A percentile compares a stretch with the other conserved stretches of the same genome.
phyloP scores from a whole-genome alignment of 1,140 invertebrate genomes.

The Tigriopus japonicus region DNA sequence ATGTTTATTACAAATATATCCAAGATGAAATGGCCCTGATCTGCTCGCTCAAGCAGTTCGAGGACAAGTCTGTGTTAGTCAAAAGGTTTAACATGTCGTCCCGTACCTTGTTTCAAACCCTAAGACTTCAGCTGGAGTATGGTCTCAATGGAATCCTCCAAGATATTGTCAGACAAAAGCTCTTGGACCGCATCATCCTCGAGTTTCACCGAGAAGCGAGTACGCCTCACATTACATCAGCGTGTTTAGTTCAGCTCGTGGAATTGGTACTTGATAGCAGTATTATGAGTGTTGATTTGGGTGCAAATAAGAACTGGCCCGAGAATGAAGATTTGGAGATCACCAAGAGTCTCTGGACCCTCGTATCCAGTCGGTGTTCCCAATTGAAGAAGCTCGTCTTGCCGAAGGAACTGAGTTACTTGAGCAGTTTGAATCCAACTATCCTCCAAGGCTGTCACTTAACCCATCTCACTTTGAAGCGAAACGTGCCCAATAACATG shows the following conservation, averaged over 20 bases:
- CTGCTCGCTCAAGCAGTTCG: not conserved
- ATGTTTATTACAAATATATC: conserved; percentile 3
- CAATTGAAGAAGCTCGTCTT: conserved; percentile 5
- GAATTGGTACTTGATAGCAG: not conserved
- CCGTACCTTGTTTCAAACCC: not conserved
- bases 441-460: not conserved
- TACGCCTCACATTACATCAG: not conserved
- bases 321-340: conserved; percentile 1
- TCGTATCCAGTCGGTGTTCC: not conserved
- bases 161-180: conserved; percentile 3
- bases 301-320: conserved; percentile 5
- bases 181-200: conserved; percentile 1
- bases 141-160: not conserved
- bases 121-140: not conserved
- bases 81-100: not conserved
- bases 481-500: conserved; percentile 15
- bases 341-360: not conserved
- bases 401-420: conserved; percentile 6
- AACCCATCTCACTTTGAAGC: conserved; percentile 11
- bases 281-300: not conserved
- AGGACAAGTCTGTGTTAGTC: not conserved
- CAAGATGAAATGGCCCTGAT: conserved; percentile 4
- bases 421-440: not conserved
- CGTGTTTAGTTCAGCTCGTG: not conserved
- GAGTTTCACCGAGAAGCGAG: not conserved